phyloP scores from a whole-genome alignment of 1,140 invertebrate genomes.

The Oppia nitens region DNA sequence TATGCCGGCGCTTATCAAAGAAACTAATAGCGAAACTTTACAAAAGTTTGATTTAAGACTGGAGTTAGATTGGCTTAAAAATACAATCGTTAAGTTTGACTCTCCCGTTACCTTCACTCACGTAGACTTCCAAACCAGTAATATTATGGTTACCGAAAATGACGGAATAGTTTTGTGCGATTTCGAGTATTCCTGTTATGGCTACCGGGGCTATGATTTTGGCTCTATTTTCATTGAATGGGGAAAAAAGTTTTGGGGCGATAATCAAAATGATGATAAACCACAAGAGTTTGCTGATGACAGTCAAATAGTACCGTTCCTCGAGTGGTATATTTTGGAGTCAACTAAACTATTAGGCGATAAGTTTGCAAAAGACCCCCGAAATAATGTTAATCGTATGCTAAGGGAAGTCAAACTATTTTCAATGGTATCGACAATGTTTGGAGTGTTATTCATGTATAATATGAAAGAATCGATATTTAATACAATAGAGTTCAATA shows the following conservation, averaged over 20 bases:
- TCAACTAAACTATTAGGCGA: background rate
- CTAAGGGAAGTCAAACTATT: background rate
- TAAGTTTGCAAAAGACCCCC: background rate
- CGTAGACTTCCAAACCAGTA: background rate
- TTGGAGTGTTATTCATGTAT: background rate
- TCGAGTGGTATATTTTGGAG: background rate
- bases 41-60: background rate
- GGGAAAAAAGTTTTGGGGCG: background rate
- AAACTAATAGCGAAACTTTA: background rate
- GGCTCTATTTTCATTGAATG: conserved; percentile 2
- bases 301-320: background rate
- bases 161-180: background rate
- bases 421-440: background rate
- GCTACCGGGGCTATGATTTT: conserved; percentile 1
- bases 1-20: background rate
- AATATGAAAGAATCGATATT: too few relatives aligned
- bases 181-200: conserved; percentile 3
- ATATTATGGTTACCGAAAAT: background rate
- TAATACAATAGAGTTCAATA: too few relatives aligned
- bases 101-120: background rate
- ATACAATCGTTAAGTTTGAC: background rate
- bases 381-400: background rate
- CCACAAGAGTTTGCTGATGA: background rate
- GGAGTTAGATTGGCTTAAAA: background rate
- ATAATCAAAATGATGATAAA: background rate